Base-by-base conservation (phyloP, 2,797 vertebrate genomes). In the Zalophus californianus region DNA sequence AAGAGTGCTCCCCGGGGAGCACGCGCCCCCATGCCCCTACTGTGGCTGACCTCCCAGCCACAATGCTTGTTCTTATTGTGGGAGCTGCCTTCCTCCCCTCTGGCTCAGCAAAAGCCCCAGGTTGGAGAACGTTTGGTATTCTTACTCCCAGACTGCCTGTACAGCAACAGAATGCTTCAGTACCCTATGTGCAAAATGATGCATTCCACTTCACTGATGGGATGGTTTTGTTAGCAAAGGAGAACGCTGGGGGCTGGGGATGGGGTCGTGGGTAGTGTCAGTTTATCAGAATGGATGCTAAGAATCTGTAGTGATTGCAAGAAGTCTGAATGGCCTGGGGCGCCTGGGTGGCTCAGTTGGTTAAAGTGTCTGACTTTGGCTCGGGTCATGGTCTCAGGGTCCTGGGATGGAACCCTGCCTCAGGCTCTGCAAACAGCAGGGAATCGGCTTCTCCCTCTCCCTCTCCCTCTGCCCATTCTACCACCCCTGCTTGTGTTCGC, bases 261-360 rank as follows among this genome's bases (percentile, higher is more conserved):
- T 38, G 54, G 72, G 44, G 7, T 5, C 16, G 50, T 50, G 50
- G 14, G 60, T 62, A n/a, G 15, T 35, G 20, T 92, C 18, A 8
- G 0, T 85, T 91, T 78, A 95, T 84, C 58, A 68, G 75, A 86
- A 88, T 0, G 3, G 20, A 80, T 93, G 62, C n/a, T 64, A 54
- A 86, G 85, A 62, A 86, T 91, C 75, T 89, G 56, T 70, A 94
- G 35, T 23, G n/a, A 79, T 90, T 62, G 54, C 11, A 38, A 68
- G 8, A 68, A 35, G 9, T 35, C n/a, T 68, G 66, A 35, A 68
- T 10, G 20, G n/a, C 9, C 8, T 20, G n/a, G n/a, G n/a, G 18
- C 0, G 1, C 9, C n/a, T 16, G 18, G 66, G 18, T 35, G 18
- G 66, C 66, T 68, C n/a, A 35, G 66, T 20, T 11, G 15, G 32